Percentiles rank a stretch among this genome's conserved stretches.
These are phyloP conservation scores for Nymphalis polychloros DNA, from an alignment of 2,888 invertebrate genomes.

Conservation along the genomic window DNA sequence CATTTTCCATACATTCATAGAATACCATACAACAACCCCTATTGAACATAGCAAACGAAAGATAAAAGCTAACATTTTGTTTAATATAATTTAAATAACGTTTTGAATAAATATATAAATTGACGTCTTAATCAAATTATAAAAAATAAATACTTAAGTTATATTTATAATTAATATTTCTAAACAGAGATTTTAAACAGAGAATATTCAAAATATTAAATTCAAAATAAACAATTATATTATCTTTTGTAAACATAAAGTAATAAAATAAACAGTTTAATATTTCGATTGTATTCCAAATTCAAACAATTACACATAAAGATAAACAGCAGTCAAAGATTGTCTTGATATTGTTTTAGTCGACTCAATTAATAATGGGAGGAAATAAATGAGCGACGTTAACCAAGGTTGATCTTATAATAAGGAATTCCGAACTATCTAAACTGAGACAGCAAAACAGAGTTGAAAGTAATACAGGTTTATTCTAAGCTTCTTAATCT, in stretches of 20 bases:
- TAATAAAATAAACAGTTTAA: too few relatives aligned
- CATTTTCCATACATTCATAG: conserved; percentile 85
- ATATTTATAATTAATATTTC: too few relatives aligned
- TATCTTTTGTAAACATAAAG: too few relatives aligned
- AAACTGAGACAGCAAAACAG: background rate
- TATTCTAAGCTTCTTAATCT: background rate
- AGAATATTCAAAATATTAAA: too few relatives aligned
- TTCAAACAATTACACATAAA: background rate
- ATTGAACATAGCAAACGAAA: conserved; percentile 85
- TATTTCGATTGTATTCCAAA: background rate
- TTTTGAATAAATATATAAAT: too few relatives aligned
- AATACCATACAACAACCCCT: conserved; percentile 87
- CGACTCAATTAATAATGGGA: conserved; percentile 24
- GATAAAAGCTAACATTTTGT: conserved; percentile 83
- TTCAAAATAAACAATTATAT: too few relatives aligned
- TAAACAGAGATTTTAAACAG: too few relatives aligned
- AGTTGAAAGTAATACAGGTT: background rate
- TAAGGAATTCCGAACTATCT: conserved; percentile 14
- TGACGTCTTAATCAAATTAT: too few relatives aligned
- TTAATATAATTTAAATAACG: background rate
- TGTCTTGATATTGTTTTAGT: conserved; percentile 26
- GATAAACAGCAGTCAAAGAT: background rate
- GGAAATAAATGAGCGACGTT: conserved; percentile 20
- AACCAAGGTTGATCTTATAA: conserved; percentile 18
- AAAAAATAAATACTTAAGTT: background rate